Conservation (phyloP, 53 echinoderm and acorn worm genomes). For the Glandiceps talaboti region DNA sequence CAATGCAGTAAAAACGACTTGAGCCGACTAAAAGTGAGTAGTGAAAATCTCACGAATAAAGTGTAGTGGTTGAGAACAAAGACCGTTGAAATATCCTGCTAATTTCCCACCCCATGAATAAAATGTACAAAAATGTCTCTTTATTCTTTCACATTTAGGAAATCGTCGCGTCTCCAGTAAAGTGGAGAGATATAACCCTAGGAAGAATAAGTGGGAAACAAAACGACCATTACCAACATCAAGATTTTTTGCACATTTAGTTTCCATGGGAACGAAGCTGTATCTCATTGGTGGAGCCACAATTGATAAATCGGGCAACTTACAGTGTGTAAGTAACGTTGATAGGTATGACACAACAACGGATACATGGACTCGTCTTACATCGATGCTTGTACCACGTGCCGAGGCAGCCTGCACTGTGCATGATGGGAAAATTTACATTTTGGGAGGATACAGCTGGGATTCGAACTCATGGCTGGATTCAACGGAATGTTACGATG, state of each 20-base stretch:
- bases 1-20: too few species aligned
- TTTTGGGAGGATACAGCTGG: constrained; percentile 88
- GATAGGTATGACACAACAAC: constrained; percentile 53
- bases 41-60: too few species aligned
- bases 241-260: constrained; percentile 62
- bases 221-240: constrained; percentile 30
- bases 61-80: too few species aligned
- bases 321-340: constrained; percentile 47
- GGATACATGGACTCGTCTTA: constrained; percentile 58
- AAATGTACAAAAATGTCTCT: too few species aligned
- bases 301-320: constrained; percentile 22
- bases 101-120: too few species aligned
- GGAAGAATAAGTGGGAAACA: constrained; percentile 34
- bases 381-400: constrained; percentile 40
- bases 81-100: too few species aligned
- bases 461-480: constrained; percentile 63
- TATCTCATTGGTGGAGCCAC: constrained; percentile 79
- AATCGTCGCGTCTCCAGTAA: constrained; percentile 57
- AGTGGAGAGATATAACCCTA: constrained; percentile 59
- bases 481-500: constrained; percentile 65
- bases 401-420: constrained; percentile 69
- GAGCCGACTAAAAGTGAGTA: too few species aligned
- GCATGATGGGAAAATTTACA: constrained; percentile 45
- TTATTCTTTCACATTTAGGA: too few species aligned
- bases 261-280: constrained; percentile 39